These are phyloP conservation scores for Petroica traversi DNA, from an alignment of 2,113 vertebrate genomes.

Conservation along the genomic window DNA sequence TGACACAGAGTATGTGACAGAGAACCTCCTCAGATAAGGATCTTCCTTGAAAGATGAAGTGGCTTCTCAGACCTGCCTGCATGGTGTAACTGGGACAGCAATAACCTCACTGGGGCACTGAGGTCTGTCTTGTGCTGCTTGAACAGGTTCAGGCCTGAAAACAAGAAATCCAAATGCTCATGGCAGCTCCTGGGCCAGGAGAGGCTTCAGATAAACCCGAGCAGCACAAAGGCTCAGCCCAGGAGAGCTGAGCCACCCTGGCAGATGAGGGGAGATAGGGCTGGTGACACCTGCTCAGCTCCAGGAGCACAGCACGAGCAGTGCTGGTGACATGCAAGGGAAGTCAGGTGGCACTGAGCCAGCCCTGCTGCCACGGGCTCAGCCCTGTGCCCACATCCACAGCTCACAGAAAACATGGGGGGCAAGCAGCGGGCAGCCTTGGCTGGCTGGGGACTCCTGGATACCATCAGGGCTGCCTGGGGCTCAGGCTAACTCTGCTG, in stretches of 20 bases:
- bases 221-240: neutral
- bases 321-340: neutral
- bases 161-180: neutral
- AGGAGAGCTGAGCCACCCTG: neutral
- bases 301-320: neutral
- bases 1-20: neutral
- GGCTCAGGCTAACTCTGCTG: neutral
- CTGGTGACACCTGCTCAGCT: neutral
- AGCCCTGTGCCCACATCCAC: neutral
- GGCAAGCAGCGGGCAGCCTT: too few species aligned
- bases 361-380: neutral
- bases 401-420: neutral
- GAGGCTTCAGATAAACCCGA: neutral
- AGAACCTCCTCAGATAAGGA: neutral
- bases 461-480: rapidly evolving
- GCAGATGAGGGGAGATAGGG: slow-evolving; percentile 17
- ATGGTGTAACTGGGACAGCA: neutral
- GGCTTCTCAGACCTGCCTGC: neutral
- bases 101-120: neutral
- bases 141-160: neutral
- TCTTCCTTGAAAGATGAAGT: neutral
- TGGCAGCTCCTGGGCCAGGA: neutral
- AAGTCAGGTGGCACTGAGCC: neutral
- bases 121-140: neutral
- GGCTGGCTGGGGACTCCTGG: neutral